Percentiles rank a stretch among this genome's conserved stretches.
phyloP scores from a whole-genome alignment of 2,113 vertebrate species.

The Toxostoma redivivum region DNA sequence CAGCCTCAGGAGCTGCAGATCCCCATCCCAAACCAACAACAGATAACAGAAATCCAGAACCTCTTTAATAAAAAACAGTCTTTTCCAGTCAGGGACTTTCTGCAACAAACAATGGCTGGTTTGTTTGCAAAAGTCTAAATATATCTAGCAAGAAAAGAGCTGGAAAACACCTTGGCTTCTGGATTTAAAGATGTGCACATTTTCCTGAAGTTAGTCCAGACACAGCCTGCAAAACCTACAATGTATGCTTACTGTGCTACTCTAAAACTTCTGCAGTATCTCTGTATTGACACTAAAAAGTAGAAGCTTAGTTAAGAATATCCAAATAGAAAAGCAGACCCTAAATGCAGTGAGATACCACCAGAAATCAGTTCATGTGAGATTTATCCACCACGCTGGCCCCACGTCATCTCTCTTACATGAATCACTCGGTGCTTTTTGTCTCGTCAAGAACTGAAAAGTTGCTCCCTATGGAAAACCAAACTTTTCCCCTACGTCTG shows the following conservation, averaged over 20 bases:
- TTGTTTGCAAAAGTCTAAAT: not conserved
- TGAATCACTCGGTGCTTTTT: not conserved
- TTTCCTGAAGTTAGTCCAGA: not conserved
- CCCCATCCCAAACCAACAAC: not conserved
- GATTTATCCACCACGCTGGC: not conserved
- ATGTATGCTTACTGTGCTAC: not conserved
- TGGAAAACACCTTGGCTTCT: not conserved
- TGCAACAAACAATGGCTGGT: not conserved
- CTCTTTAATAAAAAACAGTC: not conserved
- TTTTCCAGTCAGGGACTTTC: not conserved
- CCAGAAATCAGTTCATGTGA: not conserved
- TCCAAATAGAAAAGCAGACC: not conserved
- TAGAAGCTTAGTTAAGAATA: not conserved
- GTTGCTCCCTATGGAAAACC: not conserved
- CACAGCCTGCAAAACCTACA: not conserved
- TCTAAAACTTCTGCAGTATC: not conserved
- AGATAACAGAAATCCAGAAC: not conserved
- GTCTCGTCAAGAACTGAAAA: not conserved
- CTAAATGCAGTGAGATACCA: not conserved
- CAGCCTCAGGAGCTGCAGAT: not conserved
- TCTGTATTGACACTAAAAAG: not conserved
- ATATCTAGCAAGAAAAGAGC: not conserved
- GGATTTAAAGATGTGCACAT: not conserved
- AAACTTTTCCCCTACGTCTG: not conserved
- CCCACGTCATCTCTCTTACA: not conserved